Evolutionary conservation across 2,113 vertebrate species (phyloP).

Genomic region (Procavia capensis): DNA sequence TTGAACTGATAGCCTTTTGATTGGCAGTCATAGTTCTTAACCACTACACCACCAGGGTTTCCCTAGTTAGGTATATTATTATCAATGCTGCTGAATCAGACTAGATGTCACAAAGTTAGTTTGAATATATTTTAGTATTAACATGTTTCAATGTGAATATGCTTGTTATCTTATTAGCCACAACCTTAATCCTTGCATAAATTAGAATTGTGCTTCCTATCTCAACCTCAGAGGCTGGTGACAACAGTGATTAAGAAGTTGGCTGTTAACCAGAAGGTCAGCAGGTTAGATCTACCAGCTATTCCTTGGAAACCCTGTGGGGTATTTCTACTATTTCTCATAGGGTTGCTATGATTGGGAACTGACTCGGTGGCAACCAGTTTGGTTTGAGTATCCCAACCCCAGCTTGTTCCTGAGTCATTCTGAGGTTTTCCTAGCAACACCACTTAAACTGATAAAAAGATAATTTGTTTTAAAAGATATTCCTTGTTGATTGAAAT

Average conservation of each 20-base stretch:
- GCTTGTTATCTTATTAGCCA: background rate
- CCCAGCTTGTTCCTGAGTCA: background rate
- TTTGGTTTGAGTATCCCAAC: background rate
- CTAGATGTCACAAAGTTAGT: constrained; percentile 23
- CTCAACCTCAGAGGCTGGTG: background rate
- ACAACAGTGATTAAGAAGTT: no score
- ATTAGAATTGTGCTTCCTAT: background rate
- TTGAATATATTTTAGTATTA: constrained; percentile 31
- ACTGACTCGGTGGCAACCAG: no score
- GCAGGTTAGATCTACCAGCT: no score
- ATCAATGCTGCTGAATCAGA: background rate
- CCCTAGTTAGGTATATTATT: no score
- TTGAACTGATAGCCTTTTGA: no score
- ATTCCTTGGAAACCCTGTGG: no score
- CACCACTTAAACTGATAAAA: background rate
- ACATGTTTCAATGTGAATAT: background rate
- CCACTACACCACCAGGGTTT: no score
- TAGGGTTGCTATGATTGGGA: no score
- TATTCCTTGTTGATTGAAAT: constrained; percentile 12
- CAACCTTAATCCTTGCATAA: background rate
- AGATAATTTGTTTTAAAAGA: background rate
- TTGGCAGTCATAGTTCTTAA: no score
- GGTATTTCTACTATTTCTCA: no score
- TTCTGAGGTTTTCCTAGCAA: background rate
- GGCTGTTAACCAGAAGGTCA: no score